Evolutionary conservation across 2,797 vertebrate species (phyloP), one percentile per base, ranked within the genome.

Genomic region (Phataginus tricuspis): DNA sequence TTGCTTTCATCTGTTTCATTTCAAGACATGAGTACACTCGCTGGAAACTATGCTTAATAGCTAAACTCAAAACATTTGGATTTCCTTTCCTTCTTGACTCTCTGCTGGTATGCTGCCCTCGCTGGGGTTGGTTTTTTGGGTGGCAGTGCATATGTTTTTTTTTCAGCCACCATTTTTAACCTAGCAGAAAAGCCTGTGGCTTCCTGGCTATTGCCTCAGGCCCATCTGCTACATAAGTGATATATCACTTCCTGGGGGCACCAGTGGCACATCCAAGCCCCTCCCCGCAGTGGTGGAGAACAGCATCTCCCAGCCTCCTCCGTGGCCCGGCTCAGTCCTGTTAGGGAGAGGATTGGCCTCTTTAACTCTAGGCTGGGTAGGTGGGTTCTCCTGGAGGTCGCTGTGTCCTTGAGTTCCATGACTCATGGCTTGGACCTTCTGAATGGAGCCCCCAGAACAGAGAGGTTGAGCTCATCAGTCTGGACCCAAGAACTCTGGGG

Each of bases 1-100:
- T 98, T 98, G 98, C 98, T 99, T 99, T 99, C 98, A 98, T 99
- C 98, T 99, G 98, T 98, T 98, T 98, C 98, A 97, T 98, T 99
- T 98, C 98, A 97, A 98, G 98, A 98, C 98, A 98, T 98, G 98
- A 98, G 98, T 96, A 98, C 98, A 98, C 98, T 98, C 91, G 89
- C 98, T 99, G 98, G 98, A 99, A 99, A 99, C 98, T 99, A 97
- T 98, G 98, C 97, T 98, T 98, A 98, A 98, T 92, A 98, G 98
- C 98, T 98, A 99, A 99, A 98, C 98, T 98, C 98, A 98, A 98
- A 99, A 98, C 98, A 99, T 97, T 99, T 98, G 98, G 97, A 74
- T 98, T 98, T 98, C 97, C 98, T 98, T 93, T 98, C 97, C 97
- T 98, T 37, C 98, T 39, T 85, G 97, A 94, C 97, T 97, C 96